Base-by-base conservation (phyloP, 2,797 vertebrate genomes). In the Carduelis carduelis region DNA sequence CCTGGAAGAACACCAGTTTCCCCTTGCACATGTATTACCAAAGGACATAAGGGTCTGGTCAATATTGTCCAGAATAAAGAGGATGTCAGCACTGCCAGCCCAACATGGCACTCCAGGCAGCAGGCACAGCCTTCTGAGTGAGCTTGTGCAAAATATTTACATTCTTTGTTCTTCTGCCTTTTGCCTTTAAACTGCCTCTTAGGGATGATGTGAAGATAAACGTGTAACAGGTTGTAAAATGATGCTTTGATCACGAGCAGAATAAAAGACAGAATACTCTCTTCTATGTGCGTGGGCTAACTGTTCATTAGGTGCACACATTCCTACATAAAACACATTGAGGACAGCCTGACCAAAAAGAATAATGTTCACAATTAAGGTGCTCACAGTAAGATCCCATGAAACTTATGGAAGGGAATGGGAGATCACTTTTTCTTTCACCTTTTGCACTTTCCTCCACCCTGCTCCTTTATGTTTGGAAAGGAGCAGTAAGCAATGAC, bases 141-240 rank as follows among this genome's bases (percentile, higher is more conserved):
- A 89, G 46, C n/a, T 71, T n/a, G 24, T 57, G 28, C 39, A 72
- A 83, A 85, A 57, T 44, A 88, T 52, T 83, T 59, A 43, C 4
- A 11, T 61, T 83, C 76, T 75, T 63, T 89, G 43, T 24, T 91
- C 78, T 79, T 83, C 50, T 89, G 18, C 60, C 43, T 86, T 92
- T 89, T 91, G 72, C 61, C 87, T 82, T 69, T 43, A 83, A 83
- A 91, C 32, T 81, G 76, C 61, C 69, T 91, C 61, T 65, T 55
- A 27, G 68, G 61, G 56, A 74, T 66, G 53, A 89, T 57, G 65
- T 32, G 53, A 90, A 89, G 84, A 81, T 69, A 87, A 91, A 85
- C 23, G 27, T 6, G 13, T 44, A 93, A 68, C 56, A 70, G 61
- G 82, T 8, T 81, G 53, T 59, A 71, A 91, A 92, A 80, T 8